Evolutionary conservation across 2,888 invertebrate genomes (phyloP).

Genomic region (Hyles lineata): DNA sequence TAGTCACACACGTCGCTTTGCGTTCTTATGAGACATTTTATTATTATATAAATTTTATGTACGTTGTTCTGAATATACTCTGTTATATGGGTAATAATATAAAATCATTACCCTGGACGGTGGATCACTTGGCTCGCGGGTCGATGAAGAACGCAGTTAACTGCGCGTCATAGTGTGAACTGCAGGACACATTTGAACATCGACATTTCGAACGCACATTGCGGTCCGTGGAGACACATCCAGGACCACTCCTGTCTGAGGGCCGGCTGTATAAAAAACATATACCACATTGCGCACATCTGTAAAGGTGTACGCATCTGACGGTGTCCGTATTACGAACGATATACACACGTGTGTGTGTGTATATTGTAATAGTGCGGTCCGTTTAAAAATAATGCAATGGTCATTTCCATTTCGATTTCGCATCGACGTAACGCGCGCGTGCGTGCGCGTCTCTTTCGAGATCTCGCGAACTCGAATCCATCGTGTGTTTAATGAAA

Average conservation of each 20-base stretch:
- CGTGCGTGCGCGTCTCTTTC: constrained; percentile 22
- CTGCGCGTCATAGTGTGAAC: constrained; percentile 75
- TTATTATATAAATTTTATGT: background rate
- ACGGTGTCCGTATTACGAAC: constrained; percentile 38
- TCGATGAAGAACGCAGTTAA: constrained; percentile 86
- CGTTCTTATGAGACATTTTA: background rate
- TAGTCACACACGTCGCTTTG: constrained; percentile 2
- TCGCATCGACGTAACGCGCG: constrained; percentile 6
- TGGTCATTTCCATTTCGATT: constrained; percentile 25
- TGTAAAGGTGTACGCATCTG: constrained; percentile 34
- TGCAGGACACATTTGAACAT: constrained; percentile 85
- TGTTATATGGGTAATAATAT: constrained; percentile 5
- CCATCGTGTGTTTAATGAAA: background rate
- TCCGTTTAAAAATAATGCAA: constrained; percentile 41
- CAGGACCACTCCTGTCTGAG: constrained; percentile 80
- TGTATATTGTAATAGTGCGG: background rate
- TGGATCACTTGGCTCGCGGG: constrained; percentile 86
- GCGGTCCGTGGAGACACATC: constrained; percentile 77
- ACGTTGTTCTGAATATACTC: background rate
- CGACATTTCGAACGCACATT: constrained; percentile 87
- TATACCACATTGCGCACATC: constrained; percentile 42
- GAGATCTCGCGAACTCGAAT: constrained; percentile 14
- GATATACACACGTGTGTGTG: background rate
- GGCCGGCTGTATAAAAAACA: constrained; percentile 60
- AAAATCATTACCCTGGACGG: constrained; percentile 76